Percentiles rank a stretch among this genome's conserved stretches.
Conservation (phyloP, 2,888 invertebrate genomes). For the Habrosyne pyritoides region DNA sequence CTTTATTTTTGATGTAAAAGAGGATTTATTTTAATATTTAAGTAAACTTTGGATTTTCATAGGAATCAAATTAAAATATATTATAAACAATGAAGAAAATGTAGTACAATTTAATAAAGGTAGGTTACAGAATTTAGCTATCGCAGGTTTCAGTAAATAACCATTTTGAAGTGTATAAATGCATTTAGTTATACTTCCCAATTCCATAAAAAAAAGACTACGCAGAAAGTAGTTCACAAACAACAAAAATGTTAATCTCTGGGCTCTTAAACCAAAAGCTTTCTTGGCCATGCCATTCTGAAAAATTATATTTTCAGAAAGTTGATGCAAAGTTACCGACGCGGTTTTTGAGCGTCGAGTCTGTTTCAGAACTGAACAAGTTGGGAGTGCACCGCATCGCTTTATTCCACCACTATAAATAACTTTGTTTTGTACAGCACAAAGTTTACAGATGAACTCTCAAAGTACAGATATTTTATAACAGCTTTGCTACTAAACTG, state of each 20-base stretch:
- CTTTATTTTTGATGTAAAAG: conserved; percentile 24
- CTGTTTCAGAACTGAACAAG: conserved; percentile 54
- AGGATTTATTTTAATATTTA: background rate
- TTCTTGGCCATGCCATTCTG: conserved; percentile 1
- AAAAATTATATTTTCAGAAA: conserved; percentile 53
- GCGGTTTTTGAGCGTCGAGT: conserved; percentile 63
- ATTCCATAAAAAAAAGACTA: too few relatives aligned
- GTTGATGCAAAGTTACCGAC: conserved; percentile 68
- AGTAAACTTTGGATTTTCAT: background rate
- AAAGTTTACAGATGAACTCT: conserved; percentile 53
- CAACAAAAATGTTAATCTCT: background rate
- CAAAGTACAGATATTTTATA: conserved; percentile 21
- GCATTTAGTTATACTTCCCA: too few relatives aligned
- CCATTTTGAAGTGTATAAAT: too few relatives aligned
- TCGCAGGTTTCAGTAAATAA: too few relatives aligned
- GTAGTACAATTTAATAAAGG: too few relatives aligned
- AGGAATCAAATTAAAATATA: background rate
- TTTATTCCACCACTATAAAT: conserved; percentile 63
- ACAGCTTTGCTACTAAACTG: conserved; percentile 17
- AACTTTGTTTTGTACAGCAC: conserved; percentile 68
- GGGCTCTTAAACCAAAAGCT: background rate
- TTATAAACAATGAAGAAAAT: too few relatives aligned
- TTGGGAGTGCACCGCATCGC: conserved; percentile 59
- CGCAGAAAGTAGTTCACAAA: background rate
- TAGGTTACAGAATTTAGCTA: too few relatives aligned